These are phyloP conservation scores for Ectemnius continuus DNA, from an alignment of 2,888 invertebrate genomes.

Conservation along the genomic window DNA sequence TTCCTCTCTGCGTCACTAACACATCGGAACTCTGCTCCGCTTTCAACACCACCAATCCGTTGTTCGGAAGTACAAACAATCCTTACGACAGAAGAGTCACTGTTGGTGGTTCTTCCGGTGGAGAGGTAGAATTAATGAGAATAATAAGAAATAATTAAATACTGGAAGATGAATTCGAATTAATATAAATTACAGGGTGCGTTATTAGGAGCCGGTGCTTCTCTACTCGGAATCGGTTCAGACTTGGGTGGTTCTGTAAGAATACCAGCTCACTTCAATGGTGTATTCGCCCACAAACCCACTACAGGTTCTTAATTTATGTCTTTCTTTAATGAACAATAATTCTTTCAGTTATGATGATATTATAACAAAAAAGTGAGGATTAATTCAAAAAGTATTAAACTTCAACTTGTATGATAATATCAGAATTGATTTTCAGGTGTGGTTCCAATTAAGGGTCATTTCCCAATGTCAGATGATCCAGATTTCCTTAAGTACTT, in stretches of 20 bases:
- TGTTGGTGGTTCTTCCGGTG: conserved; percentile 84
- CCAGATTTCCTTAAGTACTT: conserved; percentile 79
- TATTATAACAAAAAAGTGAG: too few species aligned
- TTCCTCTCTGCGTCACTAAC: conserved; percentile 83
- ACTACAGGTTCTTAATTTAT: conserved; percentile 81
- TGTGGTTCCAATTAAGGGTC: conserved; percentile 81
- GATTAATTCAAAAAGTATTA: background rate
- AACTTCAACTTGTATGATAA: background rate
- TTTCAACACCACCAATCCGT: conserved; percentile 81
- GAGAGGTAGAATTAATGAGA: conserved; percentile 75
- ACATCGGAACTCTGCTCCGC: conserved; percentile 83
- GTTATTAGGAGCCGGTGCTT: conserved; percentile 86
- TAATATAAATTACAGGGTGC: conserved; percentile 80
- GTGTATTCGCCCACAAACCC: conserved; percentile 93
- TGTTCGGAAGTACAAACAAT: conserved; percentile 83
- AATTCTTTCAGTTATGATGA: background rate
- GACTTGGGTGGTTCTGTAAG: conserved; percentile 94
- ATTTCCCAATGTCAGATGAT: conserved; percentile 81
- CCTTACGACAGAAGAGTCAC: conserved; percentile 82
- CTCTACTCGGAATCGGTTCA: conserved; percentile 88
- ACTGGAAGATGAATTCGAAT: too few species aligned
- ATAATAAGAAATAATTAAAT: too few species aligned
- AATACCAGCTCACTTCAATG: conserved; percentile 91
- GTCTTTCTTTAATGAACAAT: background rate
- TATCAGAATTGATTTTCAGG: conserved; percentile 73